Conservation (phyloP, 2,797 vertebrate genomes). For the Hipposideros larvatus region DNA sequence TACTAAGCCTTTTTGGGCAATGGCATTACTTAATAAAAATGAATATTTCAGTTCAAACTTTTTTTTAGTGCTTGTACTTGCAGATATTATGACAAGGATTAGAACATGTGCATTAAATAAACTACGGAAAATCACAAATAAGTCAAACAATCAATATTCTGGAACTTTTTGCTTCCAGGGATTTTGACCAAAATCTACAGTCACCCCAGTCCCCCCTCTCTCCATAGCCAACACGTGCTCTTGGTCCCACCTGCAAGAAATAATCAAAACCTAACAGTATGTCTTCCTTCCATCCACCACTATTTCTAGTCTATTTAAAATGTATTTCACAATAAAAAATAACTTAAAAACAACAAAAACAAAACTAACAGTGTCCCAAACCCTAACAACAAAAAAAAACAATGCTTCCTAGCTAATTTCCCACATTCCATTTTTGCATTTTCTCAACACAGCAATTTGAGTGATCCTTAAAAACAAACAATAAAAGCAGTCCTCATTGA, state of each 20-base stretch:
- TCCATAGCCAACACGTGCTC: neutral
- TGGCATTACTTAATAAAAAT: neutral
- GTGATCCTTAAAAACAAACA: neutral
- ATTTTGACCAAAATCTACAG: neutral
- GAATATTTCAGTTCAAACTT: neutral
- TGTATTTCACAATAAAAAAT: too few species aligned
- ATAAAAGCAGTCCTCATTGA: neutral
- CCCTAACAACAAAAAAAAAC: neutral
- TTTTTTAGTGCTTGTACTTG: neutral
- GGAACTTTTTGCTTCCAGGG: neutral
- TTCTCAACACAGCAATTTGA: neutral
- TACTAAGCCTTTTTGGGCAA: neutral
- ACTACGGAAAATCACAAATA: neutral
- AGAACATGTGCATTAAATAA: neutral
- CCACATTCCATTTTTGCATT: neutral
- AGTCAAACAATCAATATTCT: neutral
- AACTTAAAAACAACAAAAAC: too few species aligned
- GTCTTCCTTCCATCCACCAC: too few species aligned
- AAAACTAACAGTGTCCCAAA: too few species aligned
- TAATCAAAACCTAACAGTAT: neutral
- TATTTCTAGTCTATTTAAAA: neutral
- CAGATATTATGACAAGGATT: neutral
- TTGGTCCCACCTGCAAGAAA: neutral
- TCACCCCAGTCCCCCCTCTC: neutral
- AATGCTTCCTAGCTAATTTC: neutral